Base-by-base conservation (phyloP, 1,140 invertebrate species). In the Drosophila seguyi region DNA sequence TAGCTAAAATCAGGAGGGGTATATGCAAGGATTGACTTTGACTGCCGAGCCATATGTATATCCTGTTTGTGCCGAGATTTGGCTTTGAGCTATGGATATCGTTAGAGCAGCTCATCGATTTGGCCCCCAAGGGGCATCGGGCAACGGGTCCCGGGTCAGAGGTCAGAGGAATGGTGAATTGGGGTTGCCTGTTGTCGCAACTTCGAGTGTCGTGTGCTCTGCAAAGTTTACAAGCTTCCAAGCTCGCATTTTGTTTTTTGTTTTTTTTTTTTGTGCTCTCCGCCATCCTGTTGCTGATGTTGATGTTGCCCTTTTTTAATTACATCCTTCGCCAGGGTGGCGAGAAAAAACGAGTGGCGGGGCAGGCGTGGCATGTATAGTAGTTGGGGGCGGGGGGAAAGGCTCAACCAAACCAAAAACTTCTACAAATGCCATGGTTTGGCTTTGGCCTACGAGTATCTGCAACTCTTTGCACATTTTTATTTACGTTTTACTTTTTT, bases 1-100 rank as follows among this genome's bases (percentile, higher is more conserved):
- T 16, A 4, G 18, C 55, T 7, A 27, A 38, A 14, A 18, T 16
- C 25, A 34, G 11, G 31, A 13, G 18, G 45, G 42, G 10, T 10
- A 10, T 25, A 47, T 56, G 66, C 63, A 60, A 62, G 77, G 72
- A 85, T 81, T 86, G 84, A 87, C 84, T 88, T 87, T 87, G 79
- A 82, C 79, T 61, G 75, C 69, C 71, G 60, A 67, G 52, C 72
- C 74, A 74, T 57, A 79, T 73, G 76, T 79, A 80, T 88, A 87
- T 88, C 80, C 84, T 88, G 84, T 88, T 88, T 83, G 84, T 87
- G 84, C 84, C 79, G 84, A 87, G 84, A 87, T 87, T 87, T 87
- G 74, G 84, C 84, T 87, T 87, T 87, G 84, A 87, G 84, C 84
- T 87, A 87, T 87, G 84, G 84, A 87, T 87, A 87, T 87, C 84